Evolutionary conservation across 53 echinoderm and acorn worm species (phyloP).

Genomic region (Luidia sarsii): DNA sequence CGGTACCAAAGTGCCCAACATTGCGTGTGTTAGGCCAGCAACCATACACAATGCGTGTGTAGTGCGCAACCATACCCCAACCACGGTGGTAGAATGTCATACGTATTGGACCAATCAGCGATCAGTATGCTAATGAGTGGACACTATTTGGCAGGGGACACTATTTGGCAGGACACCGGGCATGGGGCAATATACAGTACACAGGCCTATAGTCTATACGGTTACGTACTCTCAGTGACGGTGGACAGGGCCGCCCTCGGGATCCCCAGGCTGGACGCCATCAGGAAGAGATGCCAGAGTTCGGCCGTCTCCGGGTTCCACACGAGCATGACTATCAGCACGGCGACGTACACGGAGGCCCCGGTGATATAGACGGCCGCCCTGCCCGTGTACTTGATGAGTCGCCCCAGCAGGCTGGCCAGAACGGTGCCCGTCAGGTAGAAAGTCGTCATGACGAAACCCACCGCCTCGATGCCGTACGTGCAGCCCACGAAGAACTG

Average conservation of each 20-base stretch:
- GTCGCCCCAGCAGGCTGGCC: background rate
- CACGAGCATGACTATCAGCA: background rate
- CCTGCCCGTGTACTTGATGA: constrained; percentile 15
- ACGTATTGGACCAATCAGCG: no score
- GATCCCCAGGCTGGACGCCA: constrained; percentile 1
- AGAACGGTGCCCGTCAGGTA: background rate
- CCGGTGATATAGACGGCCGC: background rate
- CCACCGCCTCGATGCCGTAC: constrained; percentile 1
- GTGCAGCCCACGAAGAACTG: constrained; percentile 23
- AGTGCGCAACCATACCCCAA: no score
- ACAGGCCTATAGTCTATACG: no score
- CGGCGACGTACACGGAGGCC: background rate
- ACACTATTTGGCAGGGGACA: no score
- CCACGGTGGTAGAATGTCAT: no score
- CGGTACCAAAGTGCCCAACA: no score
- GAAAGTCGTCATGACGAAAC: background rate
- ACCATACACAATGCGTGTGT: no score
- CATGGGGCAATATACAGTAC: no score
- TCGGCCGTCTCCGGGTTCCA: constrained; percentile 5
- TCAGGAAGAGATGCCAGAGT: constrained; percentile 1
- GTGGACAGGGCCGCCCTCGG: background rate
- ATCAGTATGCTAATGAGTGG: no score
- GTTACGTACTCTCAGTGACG: background rate
- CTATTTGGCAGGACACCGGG: no score
- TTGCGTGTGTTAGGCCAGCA: no score